Evolutionary conservation across 2,797 vertebrate genomes (phyloP).

Genomic region (Clarias fuscus): DNA sequence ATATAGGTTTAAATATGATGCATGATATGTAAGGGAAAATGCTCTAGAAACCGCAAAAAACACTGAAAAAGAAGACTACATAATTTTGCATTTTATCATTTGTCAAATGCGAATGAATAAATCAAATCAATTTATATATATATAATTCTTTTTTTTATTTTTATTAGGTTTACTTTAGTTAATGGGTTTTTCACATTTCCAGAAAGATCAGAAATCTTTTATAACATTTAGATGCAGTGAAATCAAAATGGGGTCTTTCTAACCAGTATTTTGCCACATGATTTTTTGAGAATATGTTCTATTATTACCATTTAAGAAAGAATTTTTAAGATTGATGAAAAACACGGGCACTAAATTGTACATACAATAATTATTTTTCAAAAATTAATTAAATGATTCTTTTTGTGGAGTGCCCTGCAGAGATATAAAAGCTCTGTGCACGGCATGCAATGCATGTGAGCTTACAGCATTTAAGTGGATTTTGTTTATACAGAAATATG

Average conservation of each 20-base stretch:
- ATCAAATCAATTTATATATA: no score
- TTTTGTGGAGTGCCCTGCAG: not conserved
- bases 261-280: not conserved
- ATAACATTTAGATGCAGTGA: not conserved
- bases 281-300: not conserved
- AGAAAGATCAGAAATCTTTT: not conserved
- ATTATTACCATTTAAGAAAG: no score
- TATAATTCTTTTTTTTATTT: no score
- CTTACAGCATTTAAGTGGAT: not conserved
- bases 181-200: not conserved
- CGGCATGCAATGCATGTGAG: not conserved
- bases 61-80: not conserved
- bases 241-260: not conserved
- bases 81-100: not conserved
- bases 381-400: not conserved
- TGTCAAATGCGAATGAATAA: not conserved
- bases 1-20: not conserved
- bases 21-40: not conserved
- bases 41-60: not conserved
- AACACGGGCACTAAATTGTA: not conserved
- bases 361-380: not conserved
- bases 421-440: not conserved
- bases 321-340: not conserved
- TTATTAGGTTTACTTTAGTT: not conserved
- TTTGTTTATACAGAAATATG: not conserved